Evolutionary conservation across 2,888 invertebrate genomes (phyloP).

Genomic region (Synanthedon andrenaeformis): DNA sequence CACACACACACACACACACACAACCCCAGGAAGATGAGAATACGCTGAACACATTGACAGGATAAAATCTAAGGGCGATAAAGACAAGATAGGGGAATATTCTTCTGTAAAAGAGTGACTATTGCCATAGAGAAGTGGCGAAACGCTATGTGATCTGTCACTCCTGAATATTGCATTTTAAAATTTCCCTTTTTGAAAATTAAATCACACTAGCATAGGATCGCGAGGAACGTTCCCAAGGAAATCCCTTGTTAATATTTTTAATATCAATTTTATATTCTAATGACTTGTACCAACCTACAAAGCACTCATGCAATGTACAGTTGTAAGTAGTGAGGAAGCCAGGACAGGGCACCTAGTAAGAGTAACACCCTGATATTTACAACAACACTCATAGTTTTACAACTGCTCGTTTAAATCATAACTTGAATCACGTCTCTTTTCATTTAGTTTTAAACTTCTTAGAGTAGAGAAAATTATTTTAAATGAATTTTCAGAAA

Average conservation of each 20-base stretch:
- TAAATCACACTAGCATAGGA: no score
- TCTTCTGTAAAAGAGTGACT: no score
- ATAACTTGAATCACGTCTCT: not conserved
- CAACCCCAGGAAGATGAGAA: no score
- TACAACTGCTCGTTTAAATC: not conserved
- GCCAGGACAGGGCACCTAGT: constrained; percentile 12
- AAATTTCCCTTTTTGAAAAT: no score
- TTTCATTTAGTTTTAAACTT: not conserved
- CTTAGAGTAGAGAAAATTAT: not conserved
- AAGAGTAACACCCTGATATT: not conserved
- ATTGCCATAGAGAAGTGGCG: no score
- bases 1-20: no score
- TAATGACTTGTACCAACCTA: constrained; percentile 7
- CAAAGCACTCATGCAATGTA: constrained; percentile 20
- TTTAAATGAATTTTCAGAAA: no score
- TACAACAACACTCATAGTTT: not conserved
- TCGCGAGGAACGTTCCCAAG: constrained; percentile 3
- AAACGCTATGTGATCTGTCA: no score
- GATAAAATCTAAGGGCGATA: no score
- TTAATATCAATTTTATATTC: constrained; percentile 3
- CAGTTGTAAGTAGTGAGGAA: constrained; percentile 17
- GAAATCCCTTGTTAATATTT: constrained; percentile 6
- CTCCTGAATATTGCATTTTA: no score
- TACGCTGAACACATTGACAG: no score
- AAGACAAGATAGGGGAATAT: no score